phyloP scores from a whole-genome alignment of 2,797 vertebrate species.

The Lepilemur ruficaudatus region DNA sequence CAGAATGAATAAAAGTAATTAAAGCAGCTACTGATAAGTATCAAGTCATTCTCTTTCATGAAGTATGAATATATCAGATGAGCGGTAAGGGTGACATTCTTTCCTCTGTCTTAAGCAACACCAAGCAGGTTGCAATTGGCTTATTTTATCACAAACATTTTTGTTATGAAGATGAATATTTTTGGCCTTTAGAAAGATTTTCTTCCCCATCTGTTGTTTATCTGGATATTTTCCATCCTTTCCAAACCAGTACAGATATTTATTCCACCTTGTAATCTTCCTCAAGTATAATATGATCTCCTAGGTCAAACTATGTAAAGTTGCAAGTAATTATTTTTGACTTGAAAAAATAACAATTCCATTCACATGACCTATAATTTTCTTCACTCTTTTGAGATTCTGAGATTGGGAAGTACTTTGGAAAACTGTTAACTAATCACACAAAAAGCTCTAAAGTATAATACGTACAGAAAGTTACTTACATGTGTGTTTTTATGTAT shows the following conservation, averaged over 20 bases:
- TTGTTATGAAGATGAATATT: not conserved
- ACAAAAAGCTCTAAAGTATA: not conserved
- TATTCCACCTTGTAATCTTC: not conserved
- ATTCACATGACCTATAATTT: not conserved
- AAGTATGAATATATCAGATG: slow-evolving; percentile 1
- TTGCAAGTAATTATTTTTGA: not conserved
- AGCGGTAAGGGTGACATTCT: not conserved
- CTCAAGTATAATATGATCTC: not conserved
- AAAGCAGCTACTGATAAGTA: not conserved
- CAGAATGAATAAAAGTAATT: slow-evolving; percentile 39
- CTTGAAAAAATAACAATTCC: not conserved
- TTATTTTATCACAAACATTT: not conserved
- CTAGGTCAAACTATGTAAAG: not conserved
- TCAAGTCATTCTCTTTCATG: slow-evolving; percentile 14
- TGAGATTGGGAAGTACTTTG: not conserved
- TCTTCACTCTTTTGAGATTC: not conserved
- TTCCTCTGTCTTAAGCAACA: not conserved
- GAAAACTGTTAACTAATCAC: not conserved
- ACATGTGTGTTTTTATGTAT: not conserved
- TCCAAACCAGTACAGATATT: not conserved
- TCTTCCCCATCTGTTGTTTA: not conserved
- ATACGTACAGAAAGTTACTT: not conserved
- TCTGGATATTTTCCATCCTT: not conserved
- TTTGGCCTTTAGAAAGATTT: not conserved
- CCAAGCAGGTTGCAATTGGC: not conserved